phyloP scores from a whole-genome alignment of 2,888 invertebrate genomes.

The Cheilosia vernalis region DNA sequence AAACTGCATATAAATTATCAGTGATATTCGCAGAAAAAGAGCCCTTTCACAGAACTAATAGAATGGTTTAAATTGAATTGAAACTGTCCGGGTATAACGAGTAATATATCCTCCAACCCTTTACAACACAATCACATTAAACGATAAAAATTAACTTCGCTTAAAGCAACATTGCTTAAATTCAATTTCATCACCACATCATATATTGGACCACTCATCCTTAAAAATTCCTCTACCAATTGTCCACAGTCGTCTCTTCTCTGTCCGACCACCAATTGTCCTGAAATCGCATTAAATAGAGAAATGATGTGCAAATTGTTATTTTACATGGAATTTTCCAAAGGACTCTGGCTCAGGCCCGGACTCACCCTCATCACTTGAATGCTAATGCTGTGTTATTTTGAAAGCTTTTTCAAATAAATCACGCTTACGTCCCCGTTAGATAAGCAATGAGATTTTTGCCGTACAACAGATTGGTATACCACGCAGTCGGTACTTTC shows the following conservation, averaged over 20 bases:
- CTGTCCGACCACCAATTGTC: slow-evolving; percentile 46
- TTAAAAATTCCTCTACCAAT: slow-evolving; percentile 7
- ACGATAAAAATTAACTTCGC: no score
- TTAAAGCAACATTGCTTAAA: not conserved
- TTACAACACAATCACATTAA: no score
- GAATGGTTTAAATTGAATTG: no score
- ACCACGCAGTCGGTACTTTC: not conserved
- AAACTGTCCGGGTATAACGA: no score
- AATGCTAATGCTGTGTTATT: slow-evolving; percentile 40
- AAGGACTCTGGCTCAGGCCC: not conserved
- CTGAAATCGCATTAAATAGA: slow-evolving; percentile 42
- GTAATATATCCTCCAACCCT: no score
- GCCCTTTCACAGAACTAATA: no score
- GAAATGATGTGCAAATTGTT: slow-evolving; percentile 56
- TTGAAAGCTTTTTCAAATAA: slow-evolving; percentile 61
- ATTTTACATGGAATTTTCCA: slow-evolving; percentile 32
- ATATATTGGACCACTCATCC: not conserved
- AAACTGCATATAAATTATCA: no score
- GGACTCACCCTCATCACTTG: not conserved
- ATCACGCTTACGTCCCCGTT: slow-evolving; percentile 49
- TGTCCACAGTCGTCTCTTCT: not conserved
- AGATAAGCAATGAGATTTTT: slow-evolving; percentile 18
- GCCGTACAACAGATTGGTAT: not conserved
- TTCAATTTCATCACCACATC: slow-evolving; percentile 27
- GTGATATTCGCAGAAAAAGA: no score